Conservation (phyloP, 2,113 vertebrate genomes). For the Cisticola juncidis region DNA sequence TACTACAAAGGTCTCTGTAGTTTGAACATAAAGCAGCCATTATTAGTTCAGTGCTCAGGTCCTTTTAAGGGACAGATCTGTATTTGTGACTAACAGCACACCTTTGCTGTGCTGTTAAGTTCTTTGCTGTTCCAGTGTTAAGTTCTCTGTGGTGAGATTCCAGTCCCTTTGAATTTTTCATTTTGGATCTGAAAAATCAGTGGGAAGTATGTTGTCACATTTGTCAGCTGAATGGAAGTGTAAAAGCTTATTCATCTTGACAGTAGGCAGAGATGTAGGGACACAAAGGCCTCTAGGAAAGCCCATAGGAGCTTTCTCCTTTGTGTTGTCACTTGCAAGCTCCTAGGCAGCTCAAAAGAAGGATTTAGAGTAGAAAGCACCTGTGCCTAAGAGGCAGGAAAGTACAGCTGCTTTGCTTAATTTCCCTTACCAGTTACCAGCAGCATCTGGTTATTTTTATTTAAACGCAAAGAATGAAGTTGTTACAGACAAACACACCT, state of each 20-base stretch:
- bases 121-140: too few species aligned
- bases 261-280: not conserved
- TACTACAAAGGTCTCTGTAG: not conserved
- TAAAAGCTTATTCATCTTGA: conserved; percentile 10
- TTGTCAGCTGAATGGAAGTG: not conserved
- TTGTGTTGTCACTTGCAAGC: not conserved
- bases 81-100: not conserved
- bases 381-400: not conserved
- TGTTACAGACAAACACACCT: not conserved
- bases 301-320: not conserved
- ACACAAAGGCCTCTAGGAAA: not conserved
- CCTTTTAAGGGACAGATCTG: not conserved
- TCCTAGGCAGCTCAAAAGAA: not conserved
- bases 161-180: not conserved
- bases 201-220: not conserved
- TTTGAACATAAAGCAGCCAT: not conserved
- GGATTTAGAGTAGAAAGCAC: not conserved
- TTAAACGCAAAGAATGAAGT: not conserved
- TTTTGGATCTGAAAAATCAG: not conserved
- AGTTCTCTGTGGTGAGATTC: not conserved
- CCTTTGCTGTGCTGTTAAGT: too few species aligned
- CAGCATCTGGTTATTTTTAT: conserved; percentile 13
- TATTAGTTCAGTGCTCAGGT: not conserved
- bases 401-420: not conserved
- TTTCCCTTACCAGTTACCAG: not conserved